Percentiles rank a stretch among this genome's conserved stretches.
Conservation (phyloP, 2,113 vertebrate species). For the Ondatra zibethicus region DNA sequence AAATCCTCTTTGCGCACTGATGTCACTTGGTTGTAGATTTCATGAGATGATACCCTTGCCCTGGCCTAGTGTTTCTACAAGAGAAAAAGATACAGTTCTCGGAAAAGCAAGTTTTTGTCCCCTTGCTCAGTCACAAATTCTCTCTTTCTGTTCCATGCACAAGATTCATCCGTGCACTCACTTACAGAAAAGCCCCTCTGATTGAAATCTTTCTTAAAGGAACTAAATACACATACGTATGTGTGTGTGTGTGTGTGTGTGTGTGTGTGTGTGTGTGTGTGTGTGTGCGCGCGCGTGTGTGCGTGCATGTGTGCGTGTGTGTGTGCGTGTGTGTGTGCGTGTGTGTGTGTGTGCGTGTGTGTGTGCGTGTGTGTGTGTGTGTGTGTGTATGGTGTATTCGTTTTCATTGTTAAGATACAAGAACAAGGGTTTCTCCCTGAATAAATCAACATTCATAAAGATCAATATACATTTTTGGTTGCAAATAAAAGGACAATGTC, state of each 20-base stretch:
- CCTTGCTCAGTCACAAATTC: neutral
- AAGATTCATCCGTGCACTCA: conserved; percentile 44
- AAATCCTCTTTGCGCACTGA: neutral
- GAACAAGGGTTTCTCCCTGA: conserved; percentile 19
- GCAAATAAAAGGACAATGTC: conserved; percentile 53
- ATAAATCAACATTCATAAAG: conserved; percentile 14
- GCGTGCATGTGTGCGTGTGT: too few relatives aligned
- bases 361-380: neutral
- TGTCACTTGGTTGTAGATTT: neutral
- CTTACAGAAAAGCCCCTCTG: conserved; percentile 23
- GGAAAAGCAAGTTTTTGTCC: neutral
- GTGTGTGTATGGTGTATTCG: too few relatives aligned
- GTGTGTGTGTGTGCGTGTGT: too few relatives aligned
- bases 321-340: neutral
- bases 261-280: neutral
- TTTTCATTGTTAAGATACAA: neutral
- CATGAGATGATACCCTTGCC: neutral
- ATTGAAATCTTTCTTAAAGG: conserved; percentile 24
- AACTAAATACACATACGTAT: neutral
- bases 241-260: too few relatives aligned
- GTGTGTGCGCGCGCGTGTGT: too few relatives aligned
- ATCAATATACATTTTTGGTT: conserved; percentile 59
- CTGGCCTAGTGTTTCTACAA: neutral
- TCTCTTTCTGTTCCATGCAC: neutral
- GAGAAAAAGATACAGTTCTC: neutral